Conservation (phyloP, 2,888 invertebrate genomes). For the Noctua fimbriata region DNA sequence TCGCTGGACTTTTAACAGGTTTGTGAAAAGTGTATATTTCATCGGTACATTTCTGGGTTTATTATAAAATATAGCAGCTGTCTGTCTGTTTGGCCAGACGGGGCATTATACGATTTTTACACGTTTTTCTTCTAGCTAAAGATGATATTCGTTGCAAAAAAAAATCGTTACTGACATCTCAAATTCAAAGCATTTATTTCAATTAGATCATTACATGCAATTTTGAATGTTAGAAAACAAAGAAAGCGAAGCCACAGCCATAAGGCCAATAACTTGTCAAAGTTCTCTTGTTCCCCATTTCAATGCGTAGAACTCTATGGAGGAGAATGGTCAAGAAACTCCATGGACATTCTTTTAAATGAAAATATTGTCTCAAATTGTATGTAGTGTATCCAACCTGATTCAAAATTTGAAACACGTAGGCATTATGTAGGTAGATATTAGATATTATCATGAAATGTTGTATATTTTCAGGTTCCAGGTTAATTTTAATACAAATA, state of each 20-base stretch:
- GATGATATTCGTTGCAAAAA: not conserved
- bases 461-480: not conserved
- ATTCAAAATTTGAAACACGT: not conserved
- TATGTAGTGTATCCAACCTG: not conserved
- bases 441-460: not conserved
- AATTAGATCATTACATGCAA: too few species aligned
- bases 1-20: constrained; percentile 41
- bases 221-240: too few species aligned
- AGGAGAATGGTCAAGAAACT: too few species aligned
- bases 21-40: constrained; percentile 63
- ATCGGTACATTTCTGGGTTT: constrained; percentile 44
- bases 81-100: constrained; percentile 9
- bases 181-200: not conserved
- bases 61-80: constrained; percentile 47
- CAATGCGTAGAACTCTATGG: too few species aligned
- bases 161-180: not conserved
- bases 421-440: not conserved
- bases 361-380: too few species aligned
- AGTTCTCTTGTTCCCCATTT: too few species aligned
- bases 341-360: too few species aligned
- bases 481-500: not conserved
- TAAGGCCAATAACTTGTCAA: too few species aligned
- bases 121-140: not conserved
- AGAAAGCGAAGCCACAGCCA: too few species aligned
- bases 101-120: not conserved